phyloP scores from a whole-genome alignment of 2,888 invertebrate species.

The Diplolepis rosae region DNA sequence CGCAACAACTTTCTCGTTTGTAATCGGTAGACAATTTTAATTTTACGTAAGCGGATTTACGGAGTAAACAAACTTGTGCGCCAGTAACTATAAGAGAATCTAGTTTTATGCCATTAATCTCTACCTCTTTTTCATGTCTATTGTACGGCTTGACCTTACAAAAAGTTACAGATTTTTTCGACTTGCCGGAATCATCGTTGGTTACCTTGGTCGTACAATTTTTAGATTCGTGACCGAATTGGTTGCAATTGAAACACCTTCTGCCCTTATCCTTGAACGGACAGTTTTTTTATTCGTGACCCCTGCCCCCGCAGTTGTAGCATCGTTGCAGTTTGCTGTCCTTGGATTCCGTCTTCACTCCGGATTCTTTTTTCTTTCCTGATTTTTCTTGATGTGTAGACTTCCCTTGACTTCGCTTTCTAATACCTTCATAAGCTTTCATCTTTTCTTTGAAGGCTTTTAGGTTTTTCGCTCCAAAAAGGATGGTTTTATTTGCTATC shows the following conservation, averaged over 20 bases:
- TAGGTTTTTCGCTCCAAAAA: slow-evolving; percentile 37
- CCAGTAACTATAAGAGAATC: background rate
- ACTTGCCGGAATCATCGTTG: background rate
- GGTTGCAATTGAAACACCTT: background rate
- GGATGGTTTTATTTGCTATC: slow-evolving; percentile 32
- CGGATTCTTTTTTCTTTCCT: background rate
- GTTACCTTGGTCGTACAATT: background rate
- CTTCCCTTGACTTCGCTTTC: slow-evolving; percentile 30
- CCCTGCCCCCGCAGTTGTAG: slow-evolving; percentile 31
- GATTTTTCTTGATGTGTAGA: slow-evolving; percentile 31
- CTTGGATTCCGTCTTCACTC: background rate
- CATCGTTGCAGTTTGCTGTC: background rate
- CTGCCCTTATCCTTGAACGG: background rate
- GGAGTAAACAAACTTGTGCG: background rate
- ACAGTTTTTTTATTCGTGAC: slow-evolving; percentile 22
- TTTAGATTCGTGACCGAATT: background rate
- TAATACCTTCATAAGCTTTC: too few species aligned
- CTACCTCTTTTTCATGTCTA: background rate
- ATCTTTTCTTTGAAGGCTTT: too few species aligned
- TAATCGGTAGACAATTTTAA: background rate
- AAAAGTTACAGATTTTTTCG: background rate
- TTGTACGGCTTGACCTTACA: background rate
- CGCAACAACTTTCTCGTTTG: background rate
- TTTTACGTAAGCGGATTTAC: background rate
- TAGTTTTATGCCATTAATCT: background rate